Evolutionary conservation across 2,113 vertebrate genomes (phyloP), one percentile per base, ranked within the genome.

Genomic region (Salvelinus sp.): DNA sequence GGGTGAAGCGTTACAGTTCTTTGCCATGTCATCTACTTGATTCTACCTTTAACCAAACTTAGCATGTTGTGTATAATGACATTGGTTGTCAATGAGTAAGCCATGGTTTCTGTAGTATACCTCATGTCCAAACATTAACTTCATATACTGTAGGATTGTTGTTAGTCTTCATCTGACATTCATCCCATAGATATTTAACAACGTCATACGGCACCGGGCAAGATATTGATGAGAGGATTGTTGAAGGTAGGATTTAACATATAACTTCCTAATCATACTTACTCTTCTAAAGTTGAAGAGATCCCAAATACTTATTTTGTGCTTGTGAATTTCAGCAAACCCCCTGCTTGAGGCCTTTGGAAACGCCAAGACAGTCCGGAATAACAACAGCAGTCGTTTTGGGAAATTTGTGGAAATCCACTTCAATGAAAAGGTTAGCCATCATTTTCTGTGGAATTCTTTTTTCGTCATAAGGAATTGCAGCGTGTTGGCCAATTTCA

Each of bases 361-460:
- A 88, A 99, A 99, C 72, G 98, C 98, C 76, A 99, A 99, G 87
- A 99, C 97, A 10, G 97, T 99, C 87, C 94, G 98, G 47, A 99
- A 99, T 87, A 99, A 99, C 85, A 99, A 99, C 90, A 99, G 98
- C 81, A 99, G 98, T 85, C 96, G 98, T 69, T 99, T 99, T 92
- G 98, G 98, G 77, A 99, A 99, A 89, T 99, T 99, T 91, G 98
- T 99, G 71, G 97, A 99, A 95, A 99, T 99, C 88, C 98, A 99
- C 88, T 99, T 99, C 79, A 97, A 97, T 88, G 96, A 95, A 80
- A 99, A 99, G 95, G 98, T 98, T 90, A 62, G n/a, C n/a, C 58
- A 27, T 10, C 13, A 54, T 47, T 48, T 76, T 54, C 57, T 75
- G 25, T 33, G 58, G 20, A 2, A 0, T 1, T 18, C 3, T 18